Evolutionary conservation across 2,888 invertebrate species (phyloP), one percentile per base, ranked within the genome.

Genomic region (Polymixis lichenea): DNA sequence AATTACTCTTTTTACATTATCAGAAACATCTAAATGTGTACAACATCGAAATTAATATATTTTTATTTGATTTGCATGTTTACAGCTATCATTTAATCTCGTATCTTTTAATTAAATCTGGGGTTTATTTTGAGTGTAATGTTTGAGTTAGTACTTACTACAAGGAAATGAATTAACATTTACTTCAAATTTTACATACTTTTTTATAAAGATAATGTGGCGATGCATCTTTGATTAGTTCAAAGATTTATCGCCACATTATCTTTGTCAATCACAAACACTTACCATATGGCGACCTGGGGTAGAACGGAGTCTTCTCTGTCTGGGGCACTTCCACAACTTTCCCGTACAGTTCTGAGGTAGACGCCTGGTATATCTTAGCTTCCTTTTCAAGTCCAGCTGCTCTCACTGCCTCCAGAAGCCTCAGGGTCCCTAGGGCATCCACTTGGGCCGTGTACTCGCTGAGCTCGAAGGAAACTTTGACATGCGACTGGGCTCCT

Each of bases 361-460:
- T 99, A 9, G 99, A 99, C 0, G 99, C 99, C 94, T 99, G 99
- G 96, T 99, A 99, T 93, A 99, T 99, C 91, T 97, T 98, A 0
- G 99, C 98, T 32, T 97, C 96, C 72, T 98, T 98, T 88, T 98
- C 98, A 80, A 99, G 95, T 0, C 98, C 98, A 84, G 98, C 99
- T 0, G 98, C 98, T 86, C 99, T 97, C 75, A 99, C 98, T 0
- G 99, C 99, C 92, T 99, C 99, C 70, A 99, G 95, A 53, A 99
- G 96, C 85, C 99, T 97, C 43, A 99, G 96, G 0, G 99, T 99
- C 19, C 99, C 99, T n/a, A 99, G 97, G 0, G 98, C 99, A 94
- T 99, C 99, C 2, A 99, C 99, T 96, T 99, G 99, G 0, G 99
- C 99, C 0, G 99, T 99, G 91, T 99, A 99, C 95, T 99, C 99